Percentiles rank a stretch among this genome's conserved stretches.
Conservation (phyloP, 2,797 vertebrate genomes). For the Trichosurus vulpecula region DNA sequence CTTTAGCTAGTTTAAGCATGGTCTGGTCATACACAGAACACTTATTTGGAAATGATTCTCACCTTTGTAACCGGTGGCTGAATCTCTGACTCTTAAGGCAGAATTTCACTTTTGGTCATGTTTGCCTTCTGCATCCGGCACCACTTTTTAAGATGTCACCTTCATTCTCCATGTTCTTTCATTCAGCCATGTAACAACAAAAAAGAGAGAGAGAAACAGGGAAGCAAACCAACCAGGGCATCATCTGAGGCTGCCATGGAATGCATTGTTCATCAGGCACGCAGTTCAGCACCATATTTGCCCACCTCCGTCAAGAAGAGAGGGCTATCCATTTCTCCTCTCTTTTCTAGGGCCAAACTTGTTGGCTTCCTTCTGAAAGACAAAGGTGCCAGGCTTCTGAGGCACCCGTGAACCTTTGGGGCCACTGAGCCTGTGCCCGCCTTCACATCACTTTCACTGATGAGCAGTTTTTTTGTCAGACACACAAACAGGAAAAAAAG, state of each 20-base stretch:
- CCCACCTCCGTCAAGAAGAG: background rate
- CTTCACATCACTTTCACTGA: background rate
- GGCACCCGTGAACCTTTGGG: background rate
- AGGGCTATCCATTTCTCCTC: background rate
- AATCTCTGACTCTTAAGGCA: background rate
- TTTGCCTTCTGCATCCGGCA: background rate
- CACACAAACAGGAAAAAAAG: background rate
- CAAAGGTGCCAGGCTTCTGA: background rate
- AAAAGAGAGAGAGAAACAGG: background rate
- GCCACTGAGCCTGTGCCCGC: background rate
- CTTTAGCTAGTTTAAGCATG: background rate
- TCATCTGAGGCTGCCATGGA: background rate
- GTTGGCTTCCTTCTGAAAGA: background rate
- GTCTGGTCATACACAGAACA: background rate
- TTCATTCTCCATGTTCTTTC: background rate
- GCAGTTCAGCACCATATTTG: background rate
- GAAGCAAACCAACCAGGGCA: background rate
- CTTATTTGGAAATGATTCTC: background rate
- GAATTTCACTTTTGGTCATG: background rate
- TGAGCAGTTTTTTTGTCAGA: background rate
- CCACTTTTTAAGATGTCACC: background rate
- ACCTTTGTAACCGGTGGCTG: background rate
- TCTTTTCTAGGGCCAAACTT: background rate
- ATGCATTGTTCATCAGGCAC: background rate
- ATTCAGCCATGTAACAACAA: background rate